These are phyloP conservation scores for Diadegma fenestrale DNA, from an alignment of 2,888 invertebrate species.

Conservation along the genomic window DNA sequence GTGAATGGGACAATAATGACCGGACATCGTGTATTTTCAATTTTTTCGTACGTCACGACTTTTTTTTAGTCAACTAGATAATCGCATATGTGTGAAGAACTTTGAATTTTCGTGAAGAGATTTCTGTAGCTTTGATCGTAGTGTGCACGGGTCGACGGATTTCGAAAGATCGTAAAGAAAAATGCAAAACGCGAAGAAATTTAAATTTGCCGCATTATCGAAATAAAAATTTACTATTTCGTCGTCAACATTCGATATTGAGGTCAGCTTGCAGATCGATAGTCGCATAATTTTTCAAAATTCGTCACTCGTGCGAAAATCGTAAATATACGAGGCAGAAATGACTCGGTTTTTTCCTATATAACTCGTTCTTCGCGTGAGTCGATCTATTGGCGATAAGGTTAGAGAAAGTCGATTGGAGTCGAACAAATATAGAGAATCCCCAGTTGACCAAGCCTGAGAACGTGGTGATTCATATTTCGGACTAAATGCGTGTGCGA, in stretches of 20 bases:
- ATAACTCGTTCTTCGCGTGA: background rate
- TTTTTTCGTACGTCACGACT: constrained; percentile 12
- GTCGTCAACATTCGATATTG: background rate
- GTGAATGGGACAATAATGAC: constrained; percentile 48
- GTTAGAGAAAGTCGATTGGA: background rate
- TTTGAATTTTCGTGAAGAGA: background rate
- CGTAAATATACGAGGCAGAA: background rate
- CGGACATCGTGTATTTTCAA: constrained; percentile 35
- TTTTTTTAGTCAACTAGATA: background rate
- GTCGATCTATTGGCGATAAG: background rate
- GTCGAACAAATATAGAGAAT: background rate
- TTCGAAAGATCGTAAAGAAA: background rate
- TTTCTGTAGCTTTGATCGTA: background rate
- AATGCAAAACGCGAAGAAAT: background rate
- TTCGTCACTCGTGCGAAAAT: background rate
- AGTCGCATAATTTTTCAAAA: constrained; percentile 1
- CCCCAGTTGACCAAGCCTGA: background rate
- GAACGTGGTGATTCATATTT: background rate
- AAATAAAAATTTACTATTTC: background rate
- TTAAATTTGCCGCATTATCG: background rate
- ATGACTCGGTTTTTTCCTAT: background rate
- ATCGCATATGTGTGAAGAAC: background rate
- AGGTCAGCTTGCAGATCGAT: background rate
- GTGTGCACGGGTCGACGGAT: background rate
- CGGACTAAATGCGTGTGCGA: background rate